Percentiles rank a stretch among this genome's conserved stretches.
Evolutionary conservation across 2,797 vertebrate species (phyloP).

Genomic region (Falco rusticolus): DNA sequence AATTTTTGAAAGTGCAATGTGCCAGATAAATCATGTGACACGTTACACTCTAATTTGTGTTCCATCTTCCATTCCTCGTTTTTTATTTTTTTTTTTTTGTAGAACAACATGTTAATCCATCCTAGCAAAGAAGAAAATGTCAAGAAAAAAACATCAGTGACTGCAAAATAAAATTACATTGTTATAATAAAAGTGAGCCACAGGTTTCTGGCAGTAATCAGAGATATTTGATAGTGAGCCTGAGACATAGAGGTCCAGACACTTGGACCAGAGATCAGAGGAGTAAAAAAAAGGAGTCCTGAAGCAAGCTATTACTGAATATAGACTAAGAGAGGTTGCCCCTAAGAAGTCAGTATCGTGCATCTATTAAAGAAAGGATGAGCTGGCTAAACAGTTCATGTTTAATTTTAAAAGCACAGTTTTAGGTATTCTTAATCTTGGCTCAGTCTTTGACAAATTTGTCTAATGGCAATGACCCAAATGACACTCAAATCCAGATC

Average conservation of each 20-base stretch:
- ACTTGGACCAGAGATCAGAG: neutral
- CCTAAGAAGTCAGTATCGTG: neutral
- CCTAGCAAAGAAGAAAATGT: slow-evolving; percentile 4
- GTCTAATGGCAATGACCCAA: neutral
- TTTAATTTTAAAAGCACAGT: neutral
- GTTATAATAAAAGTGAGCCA: neutral
- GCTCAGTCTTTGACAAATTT: neutral
- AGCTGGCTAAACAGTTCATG: neutral
- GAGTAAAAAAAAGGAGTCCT: neutral
- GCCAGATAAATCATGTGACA: neutral
- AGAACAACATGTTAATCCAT: neutral
- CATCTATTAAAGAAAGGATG: neutral
- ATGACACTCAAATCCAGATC: neutral
- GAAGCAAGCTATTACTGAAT: neutral
- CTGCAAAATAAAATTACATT: neutral
- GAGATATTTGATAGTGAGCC: neutral
- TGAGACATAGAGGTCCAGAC: neutral
- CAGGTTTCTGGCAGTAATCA: neutral
- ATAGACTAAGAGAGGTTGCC: neutral
- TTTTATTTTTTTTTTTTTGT: neutral
- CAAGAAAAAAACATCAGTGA: neutral
- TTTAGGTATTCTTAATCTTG: neutral
- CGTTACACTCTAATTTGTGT: neutral
- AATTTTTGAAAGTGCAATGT: neutral
- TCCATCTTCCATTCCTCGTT: neutral